Evolutionary conservation across 2,113 vertebrate species (phyloP).

Genomic region (Montifringilla adamsi): DNA sequence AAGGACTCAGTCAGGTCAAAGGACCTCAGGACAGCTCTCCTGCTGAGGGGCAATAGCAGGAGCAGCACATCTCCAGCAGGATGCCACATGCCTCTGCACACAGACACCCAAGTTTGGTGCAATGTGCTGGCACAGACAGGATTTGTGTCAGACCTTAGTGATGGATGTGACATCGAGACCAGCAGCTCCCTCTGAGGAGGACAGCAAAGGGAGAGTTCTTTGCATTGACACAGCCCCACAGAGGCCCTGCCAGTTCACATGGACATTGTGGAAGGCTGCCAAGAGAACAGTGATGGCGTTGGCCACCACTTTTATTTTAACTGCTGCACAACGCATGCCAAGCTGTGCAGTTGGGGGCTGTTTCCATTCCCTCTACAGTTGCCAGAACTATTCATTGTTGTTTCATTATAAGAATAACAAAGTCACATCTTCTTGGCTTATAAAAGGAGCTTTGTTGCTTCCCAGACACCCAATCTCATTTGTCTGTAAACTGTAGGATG

Average conservation of each 20-base stretch:
- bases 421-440: not conserved
- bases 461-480: not conserved
- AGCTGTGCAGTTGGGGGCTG: not conserved
- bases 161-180: fast-evolving
- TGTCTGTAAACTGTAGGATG: not conserved
- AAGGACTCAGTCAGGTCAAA: not conserved
- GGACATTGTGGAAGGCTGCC: not conserved
- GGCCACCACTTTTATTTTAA: not conserved
- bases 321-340: not conserved
- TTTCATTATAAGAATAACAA: not conserved
- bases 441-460: not conserved
- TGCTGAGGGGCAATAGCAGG: not conserved
- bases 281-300: not conserved
- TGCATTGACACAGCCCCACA: not conserved
- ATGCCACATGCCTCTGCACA: not conserved
- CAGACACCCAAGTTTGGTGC: not conserved
- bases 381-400: not conserved
- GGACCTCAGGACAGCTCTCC: not conserved
- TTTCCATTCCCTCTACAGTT: not conserved
- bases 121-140: not conserved
- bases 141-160: not conserved
- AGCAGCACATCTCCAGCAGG: not conserved
- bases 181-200: not conserved
- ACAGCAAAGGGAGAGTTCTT: not conserved
- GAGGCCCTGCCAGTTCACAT: fast-evolving